Base-by-base conservation (phyloP, 2,888 invertebrate genomes). In the Sycophila texana region DNA sequence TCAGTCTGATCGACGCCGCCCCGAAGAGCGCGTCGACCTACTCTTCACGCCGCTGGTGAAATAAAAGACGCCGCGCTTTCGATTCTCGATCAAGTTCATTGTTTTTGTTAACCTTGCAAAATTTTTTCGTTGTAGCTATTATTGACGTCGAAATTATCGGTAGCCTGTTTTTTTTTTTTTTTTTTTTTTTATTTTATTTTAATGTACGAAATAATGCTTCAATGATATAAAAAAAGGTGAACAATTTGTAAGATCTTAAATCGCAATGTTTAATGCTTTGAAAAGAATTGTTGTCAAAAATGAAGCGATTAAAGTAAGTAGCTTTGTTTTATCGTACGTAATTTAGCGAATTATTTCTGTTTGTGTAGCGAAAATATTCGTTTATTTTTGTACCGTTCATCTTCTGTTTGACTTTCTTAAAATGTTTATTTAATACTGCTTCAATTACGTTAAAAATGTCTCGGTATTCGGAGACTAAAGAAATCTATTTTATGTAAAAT, bases 251-350 rank as follows among this genome's bases (percentile, higher is more conserved):
- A 58, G 18, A 66, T 22, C 49, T 55, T 14, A n/a, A 30, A 26
- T 61, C 14, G 66, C 5, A 51, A 79, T 74, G 79, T 60, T 79
- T 49, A 75, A 71, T 60, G 47, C 58, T 18, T 65, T 75, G 53
- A 58, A 60, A 16, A 79, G 66, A 71, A 53, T 71, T 7, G 20
- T 51, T 65, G 66, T 63, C 12, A 58, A 61, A 79, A 47, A 74
- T 13, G 70, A 53, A 71, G 60, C 63, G 18, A 51, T 74, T 7
- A 74, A 74, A 74, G 79, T 79, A 71, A 79, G 74, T 79, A 70
- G 16, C 58, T 58, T 30, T 30, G 14, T 22, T 67, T 22, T 51
- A 51, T 10, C 1, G 39, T 39, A 39, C 10, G 1, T 10, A 26
- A 1, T 26, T 26, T 1, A 26, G 10, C 39, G 10, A 39, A 10